Percentiles rank a stretch among this genome's conserved stretches.
Conservation (phyloP, 2,797 vertebrate species). For the Thripadectes ignobilis region DNA sequence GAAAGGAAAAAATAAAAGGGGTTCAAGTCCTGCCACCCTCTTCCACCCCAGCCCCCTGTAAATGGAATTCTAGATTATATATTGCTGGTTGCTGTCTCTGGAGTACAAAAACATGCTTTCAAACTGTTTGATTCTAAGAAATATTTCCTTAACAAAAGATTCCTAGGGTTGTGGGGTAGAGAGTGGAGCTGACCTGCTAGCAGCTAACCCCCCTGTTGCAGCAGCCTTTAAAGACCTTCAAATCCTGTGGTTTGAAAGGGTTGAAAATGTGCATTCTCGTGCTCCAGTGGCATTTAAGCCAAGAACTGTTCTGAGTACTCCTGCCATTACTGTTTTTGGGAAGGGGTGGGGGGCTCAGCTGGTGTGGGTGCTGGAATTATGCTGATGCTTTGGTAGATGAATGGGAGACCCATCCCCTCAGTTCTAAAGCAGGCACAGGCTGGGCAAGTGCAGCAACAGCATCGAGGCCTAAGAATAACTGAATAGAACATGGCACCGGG, state of each 20-base stretch:
- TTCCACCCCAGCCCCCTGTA: background rate
- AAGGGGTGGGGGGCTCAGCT: background rate
- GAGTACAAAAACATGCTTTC: background rate
- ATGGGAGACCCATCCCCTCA: background rate
- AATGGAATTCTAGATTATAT: slow-evolving; percentile 22
- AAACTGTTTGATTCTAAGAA: background rate
- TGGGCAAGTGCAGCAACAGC: background rate
- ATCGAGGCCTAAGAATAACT: background rate
- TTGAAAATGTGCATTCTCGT: background rate
- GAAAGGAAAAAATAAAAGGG: background rate
- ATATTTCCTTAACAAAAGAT: background rate
- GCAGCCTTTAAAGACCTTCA: background rate
- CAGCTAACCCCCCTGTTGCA: background rate
- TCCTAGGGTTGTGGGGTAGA: background rate
- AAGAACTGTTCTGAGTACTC: background rate
- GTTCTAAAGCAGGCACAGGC: background rate
- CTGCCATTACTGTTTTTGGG: background rate
- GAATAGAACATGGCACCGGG: background rate
- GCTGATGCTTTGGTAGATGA: background rate
- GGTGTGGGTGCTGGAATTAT: background rate
- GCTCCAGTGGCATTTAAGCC: background rate
- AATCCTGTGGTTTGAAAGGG: background rate
- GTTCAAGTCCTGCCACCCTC: background rate
- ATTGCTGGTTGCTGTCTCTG: slow-evolving; percentile 6
- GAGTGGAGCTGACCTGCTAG: background rate